Evolutionary conservation across 2,797 vertebrate species (phyloP), one percentile per base, ranked within the genome.

Genomic region (Sebastes nivosus): DNA sequence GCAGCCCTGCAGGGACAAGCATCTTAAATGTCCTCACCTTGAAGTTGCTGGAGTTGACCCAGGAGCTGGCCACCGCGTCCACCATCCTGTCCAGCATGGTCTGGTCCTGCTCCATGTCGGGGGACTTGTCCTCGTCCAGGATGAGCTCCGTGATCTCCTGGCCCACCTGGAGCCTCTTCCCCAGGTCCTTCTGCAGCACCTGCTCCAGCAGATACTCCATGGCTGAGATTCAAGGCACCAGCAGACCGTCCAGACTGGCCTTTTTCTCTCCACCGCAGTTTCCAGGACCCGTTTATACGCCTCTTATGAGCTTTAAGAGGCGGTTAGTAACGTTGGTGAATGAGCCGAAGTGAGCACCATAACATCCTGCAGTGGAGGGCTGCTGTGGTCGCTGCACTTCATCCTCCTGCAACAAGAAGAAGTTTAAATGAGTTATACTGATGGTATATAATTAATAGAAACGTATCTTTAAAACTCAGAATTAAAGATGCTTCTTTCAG

Each of bases 1-100:
- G 34, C 34, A 36, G 34, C 8, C 52, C 52, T 22, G 1, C 52
- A n/a, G 52, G 20, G 8, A 58, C 2, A 18, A 22, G 22, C 9
- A 54, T 22, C 50, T 54, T 25, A 2, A 57, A 14, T n/a, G 16
- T 30, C n/a, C 96, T 96, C 95, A 99, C 98, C 98, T 99, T 99
- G 63, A 97, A 99, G 95, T 99, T 98, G 94, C 97, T 98, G 80
- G 97, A 97, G 94, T 99, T 99, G 77, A 99, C 97, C 98, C 98
- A 99, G 79, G 97, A 97, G 74, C 97, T 96, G 82, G 97, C 97
- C 77, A 99, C 93, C 8, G 95, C 94, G 68, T 99, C 98, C 92
- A 99, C 97, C 95, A 98, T 96, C 89, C 97, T 95, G 95, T 99
- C 98, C 92, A 99, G 94, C 93, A 95, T 85, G 69, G 93, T 95